Base-by-base conservation (phyloP, 2,797 vertebrate genomes). In the Hoplostethus atlanticus region DNA sequence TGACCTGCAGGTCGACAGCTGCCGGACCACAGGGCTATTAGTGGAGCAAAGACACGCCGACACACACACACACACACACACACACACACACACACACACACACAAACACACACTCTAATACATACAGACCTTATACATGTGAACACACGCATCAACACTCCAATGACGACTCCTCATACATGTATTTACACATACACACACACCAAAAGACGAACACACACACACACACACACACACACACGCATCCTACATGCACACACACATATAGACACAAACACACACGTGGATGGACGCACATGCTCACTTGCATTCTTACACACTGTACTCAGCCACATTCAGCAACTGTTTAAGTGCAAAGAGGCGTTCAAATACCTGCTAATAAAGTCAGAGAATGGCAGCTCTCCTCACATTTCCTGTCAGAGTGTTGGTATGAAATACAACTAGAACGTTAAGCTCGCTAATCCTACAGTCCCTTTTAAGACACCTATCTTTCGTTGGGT, bases 1-100 rank as follows among this genome's bases (percentile, higher is more conserved):
- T 83, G 90, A 91, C 89, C 81, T 77, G 72, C 0, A 70, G 90
- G 84, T 89, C 64, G 65, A 76, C 92, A 93, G 91, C 90, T 94
- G 93, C 87, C 64, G 54, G 68, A 71, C 65, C 65, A 34, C 69
- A n/a, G 68, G 42, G 79, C 84, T 90, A 89, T 88, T 88, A 89
- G 79, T 89, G 77, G 86, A 84, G 86, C 79, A 85, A 85, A 87
- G 75, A 63, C 68, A 70, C 58, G 75, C 83, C 25, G 67, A 89
- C 89, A 90, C 64, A 73, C 73, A 87, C 62, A 75, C 65, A 60
- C 65, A 21, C 21, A 21, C 40, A 15, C 44, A 16, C 25, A 31
- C 53, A 61, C 47, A 65, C 53, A 53, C 51, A 64, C 65, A 62
- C 25, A 36, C 7, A 44, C 50, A 66, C 58, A 38, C 58, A 40